Conservation (phyloP, 2,797 vertebrate species). For the Parauchenoglanis punctatus region DNA sequence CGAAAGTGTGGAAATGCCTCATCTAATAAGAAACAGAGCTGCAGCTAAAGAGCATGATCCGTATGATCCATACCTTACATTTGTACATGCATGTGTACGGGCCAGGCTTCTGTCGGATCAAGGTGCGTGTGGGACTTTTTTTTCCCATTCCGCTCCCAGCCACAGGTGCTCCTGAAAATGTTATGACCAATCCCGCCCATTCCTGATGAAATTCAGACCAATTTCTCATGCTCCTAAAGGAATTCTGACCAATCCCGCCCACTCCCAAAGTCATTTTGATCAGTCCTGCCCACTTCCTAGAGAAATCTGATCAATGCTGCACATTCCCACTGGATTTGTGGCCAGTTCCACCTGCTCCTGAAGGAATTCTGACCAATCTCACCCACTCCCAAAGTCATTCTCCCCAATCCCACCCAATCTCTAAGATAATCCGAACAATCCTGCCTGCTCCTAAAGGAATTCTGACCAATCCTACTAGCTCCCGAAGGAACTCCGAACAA, state of each 20-base stretch:
- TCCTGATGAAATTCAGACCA: neutral
- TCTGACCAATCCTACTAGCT: no score
- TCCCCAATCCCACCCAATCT: neutral
- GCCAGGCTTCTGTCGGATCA: neutral
- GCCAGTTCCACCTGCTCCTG: no score
- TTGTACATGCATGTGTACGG: neutral
- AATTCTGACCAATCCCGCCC: neutral
- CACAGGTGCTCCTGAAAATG: neutral
- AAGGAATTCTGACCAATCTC: neutral
- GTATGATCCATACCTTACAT: neutral
- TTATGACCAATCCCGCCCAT: neutral
- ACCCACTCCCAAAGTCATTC: neutral
- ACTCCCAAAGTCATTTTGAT: neutral
- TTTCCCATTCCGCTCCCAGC: no score
- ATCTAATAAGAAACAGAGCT: conserved; percentile 81
- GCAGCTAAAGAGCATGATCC: conserved; percentile 13
- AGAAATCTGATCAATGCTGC: neutral
- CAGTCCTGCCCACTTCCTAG: no score
- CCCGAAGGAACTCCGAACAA: neutral
- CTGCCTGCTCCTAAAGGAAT: neutral
- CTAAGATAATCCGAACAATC: neutral
- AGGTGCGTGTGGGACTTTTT: neutral
- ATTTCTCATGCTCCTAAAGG: neutral
- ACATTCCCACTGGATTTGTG: neutral
- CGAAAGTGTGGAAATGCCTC: conserved; percentile 79